Percentiles rank a stretch among this genome's conserved stretches.
Evolutionary conservation across 2,113 vertebrate genomes (phyloP).

Genomic region (Cyprinodon variegatus): DNA sequence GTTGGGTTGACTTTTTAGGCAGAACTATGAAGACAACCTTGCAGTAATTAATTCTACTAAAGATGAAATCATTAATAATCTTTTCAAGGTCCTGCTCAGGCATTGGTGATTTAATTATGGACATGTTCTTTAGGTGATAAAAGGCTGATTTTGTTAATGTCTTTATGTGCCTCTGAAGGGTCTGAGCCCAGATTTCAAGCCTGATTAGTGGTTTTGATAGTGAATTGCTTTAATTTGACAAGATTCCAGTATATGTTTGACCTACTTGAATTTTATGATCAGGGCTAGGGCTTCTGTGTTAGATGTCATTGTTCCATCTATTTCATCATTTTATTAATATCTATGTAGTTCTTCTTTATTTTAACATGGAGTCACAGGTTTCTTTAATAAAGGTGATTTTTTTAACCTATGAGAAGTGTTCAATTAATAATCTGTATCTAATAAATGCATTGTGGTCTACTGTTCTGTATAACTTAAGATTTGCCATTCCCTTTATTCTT

Average conservation of each 20-base stretch:
- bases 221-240: background rate
- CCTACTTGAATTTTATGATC: background rate
- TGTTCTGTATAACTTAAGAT: background rate
- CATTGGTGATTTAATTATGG: too few relatives aligned
- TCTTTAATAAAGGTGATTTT: background rate
- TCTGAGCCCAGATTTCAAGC: too few relatives aligned
- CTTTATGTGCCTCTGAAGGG: background rate
- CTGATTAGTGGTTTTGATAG: background rate
- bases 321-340: background rate
- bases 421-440: background rate
- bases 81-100: too few relatives aligned
- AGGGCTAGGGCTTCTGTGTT: background rate
- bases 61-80: too few relatives aligned
- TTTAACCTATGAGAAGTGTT: background rate
- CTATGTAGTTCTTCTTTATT: background rate
- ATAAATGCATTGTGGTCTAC: background rate
- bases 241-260: background rate
- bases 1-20: too few relatives aligned
- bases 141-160: background rate
- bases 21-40: too few relatives aligned
- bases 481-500: conserved; percentile 22
- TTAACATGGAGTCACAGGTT: background rate
- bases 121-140: too few relatives aligned
- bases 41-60: too few relatives aligned
- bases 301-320: too few relatives aligned